Evolutionary conservation across 2,888 invertebrate species (phyloP).

Genomic region (Lottia scabra): DNA sequence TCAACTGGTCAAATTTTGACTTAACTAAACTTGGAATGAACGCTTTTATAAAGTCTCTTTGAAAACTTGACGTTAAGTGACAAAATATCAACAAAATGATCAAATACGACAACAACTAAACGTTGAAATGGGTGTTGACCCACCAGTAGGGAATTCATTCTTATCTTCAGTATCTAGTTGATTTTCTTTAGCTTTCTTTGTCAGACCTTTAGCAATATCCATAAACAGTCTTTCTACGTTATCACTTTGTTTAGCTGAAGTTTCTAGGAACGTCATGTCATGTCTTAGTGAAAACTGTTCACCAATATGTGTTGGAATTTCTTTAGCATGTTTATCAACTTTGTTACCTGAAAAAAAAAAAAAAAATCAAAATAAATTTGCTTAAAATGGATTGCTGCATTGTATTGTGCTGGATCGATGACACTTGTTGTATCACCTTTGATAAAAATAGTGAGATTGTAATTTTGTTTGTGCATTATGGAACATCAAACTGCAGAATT

Average conservation of each 20-base stretch:
- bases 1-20: no score
- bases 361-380: background rate
- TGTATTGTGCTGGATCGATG: no score
- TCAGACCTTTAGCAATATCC: slow-evolving; percentile 89
- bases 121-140: slow-evolving; percentile 26
- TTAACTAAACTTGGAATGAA: no score
- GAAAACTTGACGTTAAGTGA: background rate
- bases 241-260: slow-evolving; percentile 97
- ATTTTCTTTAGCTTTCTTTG: slow-evolving; percentile 55
- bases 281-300: slow-evolving; percentile 94
- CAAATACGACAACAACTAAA: slow-evolving; percentile 29
- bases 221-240: slow-evolving; percentile 96
- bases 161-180: slow-evolving; percentile 39
- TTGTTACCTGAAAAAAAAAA: slow-evolving; percentile 82
- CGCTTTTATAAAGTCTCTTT: no score
- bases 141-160: slow-evolving; percentile 20
- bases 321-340: slow-evolving; percentile 92
- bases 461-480: no score
- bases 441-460: no score
- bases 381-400: no score
- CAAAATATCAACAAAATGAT: background rate
- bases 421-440: no score
- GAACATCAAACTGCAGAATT: no score
- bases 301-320: slow-evolving; percentile 94
- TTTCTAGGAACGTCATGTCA: slow-evolving; percentile 94